Evolutionary conservation across 1,140 invertebrate genomes (phyloP), one percentile per base, ranked within the genome.

Genomic region (Oedothorax gibbosus): DNA sequence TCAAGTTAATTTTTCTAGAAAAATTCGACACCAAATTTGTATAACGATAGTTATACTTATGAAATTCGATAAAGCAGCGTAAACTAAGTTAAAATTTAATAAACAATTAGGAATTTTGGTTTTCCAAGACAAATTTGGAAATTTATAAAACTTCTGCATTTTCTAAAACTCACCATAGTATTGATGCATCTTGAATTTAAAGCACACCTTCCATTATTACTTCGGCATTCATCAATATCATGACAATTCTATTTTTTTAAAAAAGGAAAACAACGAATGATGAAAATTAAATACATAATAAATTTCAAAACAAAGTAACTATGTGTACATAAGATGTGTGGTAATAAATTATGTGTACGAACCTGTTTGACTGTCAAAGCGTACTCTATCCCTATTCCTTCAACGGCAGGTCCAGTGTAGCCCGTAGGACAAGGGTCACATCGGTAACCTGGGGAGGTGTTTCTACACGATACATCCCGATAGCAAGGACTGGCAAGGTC

Each of bases 191-290:
- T 88, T 7, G 95, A 95, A 89, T 97, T 92, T 8, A 91, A 90
- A 5, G 93, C 94, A 89, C 98, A 99, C 14, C 94, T 93, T 7
- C 95, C 95, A 87, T 95, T 94, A 57, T 91, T 89, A 5, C 93
- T 93, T 82, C 93, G 92, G 88, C 97, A 99, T 89, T 98, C 97
- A 88, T 99, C 94, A 7, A 98, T 92, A 88, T 98, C 97, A 60
- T 92, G 90, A 88, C 97, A 99, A 21, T 91, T 90, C 87, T 87
- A 62, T 49, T 62, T 5, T 57, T 57, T 56, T 9, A 56, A 56
- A 50, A 15, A 64, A 50, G 4, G 3, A 60, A 14, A 62, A 18
- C 14, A 60, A 77, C 4, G 64, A 77, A 3, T 12, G 12, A 1
- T 18, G 18, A 62, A 62, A 62, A 12, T 62, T 62, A 2, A 62